phyloP scores from a whole-genome alignment of 2,113 vertebrate genomes.

The Chionis minor region DNA sequence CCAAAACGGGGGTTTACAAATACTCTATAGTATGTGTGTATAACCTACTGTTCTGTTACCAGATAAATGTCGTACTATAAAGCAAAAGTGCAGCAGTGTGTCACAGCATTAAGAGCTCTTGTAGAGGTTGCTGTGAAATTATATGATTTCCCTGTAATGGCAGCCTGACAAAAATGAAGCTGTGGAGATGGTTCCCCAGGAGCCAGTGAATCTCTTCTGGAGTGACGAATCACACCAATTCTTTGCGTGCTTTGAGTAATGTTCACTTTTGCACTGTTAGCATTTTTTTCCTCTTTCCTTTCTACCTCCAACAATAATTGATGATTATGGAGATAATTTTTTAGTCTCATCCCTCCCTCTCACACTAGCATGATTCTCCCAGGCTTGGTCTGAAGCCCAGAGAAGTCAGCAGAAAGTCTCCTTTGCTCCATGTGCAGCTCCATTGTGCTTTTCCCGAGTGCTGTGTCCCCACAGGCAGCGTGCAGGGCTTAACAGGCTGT shows the following conservation, averaged over 20 bases:
- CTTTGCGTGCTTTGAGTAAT: background rate
- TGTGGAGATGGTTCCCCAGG: background rate
- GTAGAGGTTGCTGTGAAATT: background rate
- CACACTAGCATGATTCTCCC: background rate
- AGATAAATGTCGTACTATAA: background rate
- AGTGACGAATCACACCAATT: background rate
- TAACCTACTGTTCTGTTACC: background rate
- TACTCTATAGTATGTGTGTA: background rate
- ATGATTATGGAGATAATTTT: background rate
- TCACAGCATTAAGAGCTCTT: background rate
- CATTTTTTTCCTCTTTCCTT: background rate
- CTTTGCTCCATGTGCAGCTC: fast-evolving
- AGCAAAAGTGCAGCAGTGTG: background rate
- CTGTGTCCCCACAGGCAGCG: background rate
- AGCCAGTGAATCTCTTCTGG: background rate
- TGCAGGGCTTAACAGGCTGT: fast-evolving
- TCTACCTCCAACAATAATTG: background rate
- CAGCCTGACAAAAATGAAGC: background rate
- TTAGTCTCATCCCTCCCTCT: background rate
- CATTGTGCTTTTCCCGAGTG: background rate
- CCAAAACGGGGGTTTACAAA: background rate
- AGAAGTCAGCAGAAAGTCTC: background rate
- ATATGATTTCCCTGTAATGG: background rate
- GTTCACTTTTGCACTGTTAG: background rate
- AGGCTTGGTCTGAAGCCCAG: background rate